Percentiles rank a stretch among this genome's conserved stretches.
These are phyloP conservation scores for Blastobasis adustella DNA, from an alignment of 2,888 invertebrate species.

Conservation along the genomic window DNA sequence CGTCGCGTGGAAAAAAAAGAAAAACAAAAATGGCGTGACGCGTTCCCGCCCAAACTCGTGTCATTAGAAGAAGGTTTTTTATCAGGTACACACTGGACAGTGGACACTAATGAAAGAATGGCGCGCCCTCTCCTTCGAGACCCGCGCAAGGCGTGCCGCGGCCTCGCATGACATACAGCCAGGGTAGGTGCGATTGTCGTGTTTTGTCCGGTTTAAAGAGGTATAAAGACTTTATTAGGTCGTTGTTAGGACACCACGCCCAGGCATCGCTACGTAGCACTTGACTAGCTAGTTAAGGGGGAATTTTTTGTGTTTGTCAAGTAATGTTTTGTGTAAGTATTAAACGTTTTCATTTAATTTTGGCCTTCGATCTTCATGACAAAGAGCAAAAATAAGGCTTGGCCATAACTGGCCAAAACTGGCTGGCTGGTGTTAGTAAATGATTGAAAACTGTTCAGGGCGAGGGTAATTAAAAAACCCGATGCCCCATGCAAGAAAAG, in stretches of 20 bases:
- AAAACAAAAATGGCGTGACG: constrained; percentile 58
- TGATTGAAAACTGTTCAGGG: constrained; percentile 24
- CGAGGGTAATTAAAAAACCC: constrained; percentile 64
- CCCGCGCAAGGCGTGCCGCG: constrained; percentile 43
- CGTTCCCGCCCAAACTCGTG: constrained; percentile 54
- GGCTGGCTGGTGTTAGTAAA: too few relatives aligned
- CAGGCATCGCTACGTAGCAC: neutral
- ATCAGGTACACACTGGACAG: constrained; percentile 25
- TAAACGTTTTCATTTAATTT: too few relatives aligned
- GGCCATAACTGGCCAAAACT: too few relatives aligned
- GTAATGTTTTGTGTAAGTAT: too few relatives aligned
- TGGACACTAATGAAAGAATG: constrained; percentile 63
- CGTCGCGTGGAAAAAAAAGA: constrained; percentile 25
- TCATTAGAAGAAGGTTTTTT: constrained; percentile 63
- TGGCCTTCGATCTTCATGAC: too few relatives aligned
- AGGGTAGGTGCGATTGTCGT: constrained; percentile 4
- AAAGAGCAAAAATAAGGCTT: too few relatives aligned
- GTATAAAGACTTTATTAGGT: constrained; percentile 8
- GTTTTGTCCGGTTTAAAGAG: neutral
- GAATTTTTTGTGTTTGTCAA: too few relatives aligned
- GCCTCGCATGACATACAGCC: constrained; percentile 39
- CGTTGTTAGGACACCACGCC: constrained; percentile 1
- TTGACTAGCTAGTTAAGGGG: too few relatives aligned
- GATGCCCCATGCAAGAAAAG: constrained; percentile 68
- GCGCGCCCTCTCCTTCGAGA: constrained; percentile 70